Conservation (phyloP, 2,888 invertebrate species). For the Melinaea marsaeus region DNA sequence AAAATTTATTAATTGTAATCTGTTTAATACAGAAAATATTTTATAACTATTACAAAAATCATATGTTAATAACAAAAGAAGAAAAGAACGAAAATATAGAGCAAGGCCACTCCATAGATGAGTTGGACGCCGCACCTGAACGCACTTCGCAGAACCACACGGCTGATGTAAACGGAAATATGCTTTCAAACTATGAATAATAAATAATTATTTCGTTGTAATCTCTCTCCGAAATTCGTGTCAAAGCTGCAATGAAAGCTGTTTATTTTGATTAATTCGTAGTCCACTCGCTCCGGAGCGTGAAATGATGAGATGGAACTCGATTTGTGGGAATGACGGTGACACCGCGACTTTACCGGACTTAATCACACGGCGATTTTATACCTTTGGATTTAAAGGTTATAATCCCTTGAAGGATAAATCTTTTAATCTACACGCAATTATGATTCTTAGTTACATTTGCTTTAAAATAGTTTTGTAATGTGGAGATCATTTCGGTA, state of each 20-base stretch:
- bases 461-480: background rate
- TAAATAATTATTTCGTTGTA: too few species aligned
- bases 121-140: background rate
- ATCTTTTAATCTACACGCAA: background rate
- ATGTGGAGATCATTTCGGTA: constrained; percentile 12
- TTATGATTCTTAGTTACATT: background rate
- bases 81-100: constrained; percentile 4
- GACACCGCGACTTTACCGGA: background rate
- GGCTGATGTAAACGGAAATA: background rate
- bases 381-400: background rate
- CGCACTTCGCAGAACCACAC: too few species aligned
- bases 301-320: constrained; percentile 12
- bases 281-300: constrained; percentile 6
- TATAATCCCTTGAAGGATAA: background rate
- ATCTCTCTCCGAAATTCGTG: too few species aligned
- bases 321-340: constrained; percentile 10
- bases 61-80: too few species aligned
- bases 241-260: constrained; percentile 1
- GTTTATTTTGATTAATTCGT: constrained; percentile 4
- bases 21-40: too few species aligned
- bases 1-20: too few species aligned
- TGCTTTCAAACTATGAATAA: background rate
- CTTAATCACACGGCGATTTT: constrained; percentile 1
- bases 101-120: constrained; percentile 7
- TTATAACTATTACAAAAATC: too few species aligned